phyloP scores from a whole-genome alignment of 1,140 invertebrate species.

The Hylyphantes graminicola region DNA sequence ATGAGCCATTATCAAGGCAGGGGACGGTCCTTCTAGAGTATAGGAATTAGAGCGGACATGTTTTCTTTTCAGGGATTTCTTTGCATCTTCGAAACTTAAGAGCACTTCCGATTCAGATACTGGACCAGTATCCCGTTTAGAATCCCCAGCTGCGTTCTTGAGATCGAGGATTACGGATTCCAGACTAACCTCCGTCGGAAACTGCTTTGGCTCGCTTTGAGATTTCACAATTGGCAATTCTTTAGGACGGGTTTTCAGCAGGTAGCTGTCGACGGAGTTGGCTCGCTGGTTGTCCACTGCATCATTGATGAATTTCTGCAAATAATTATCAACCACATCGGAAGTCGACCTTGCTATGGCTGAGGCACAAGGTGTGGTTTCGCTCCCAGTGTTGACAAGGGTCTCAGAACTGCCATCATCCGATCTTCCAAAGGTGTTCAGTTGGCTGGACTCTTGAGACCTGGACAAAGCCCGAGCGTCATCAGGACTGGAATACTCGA shows the following conservation, averaged over 20 bases:
- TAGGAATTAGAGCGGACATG: slow-evolving; percentile 47
- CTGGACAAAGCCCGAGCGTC: not conserved
- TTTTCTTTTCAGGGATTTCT: not conserved
- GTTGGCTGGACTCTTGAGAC: slow-evolving; percentile 27
- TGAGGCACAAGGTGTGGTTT: slow-evolving; percentile 47
- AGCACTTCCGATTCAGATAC: not conserved
- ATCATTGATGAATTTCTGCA: too few relatives aligned
- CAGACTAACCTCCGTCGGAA: not conserved
- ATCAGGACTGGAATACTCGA: slow-evolving; percentile 43
- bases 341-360: not conserved
- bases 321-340: too few relatives aligned
- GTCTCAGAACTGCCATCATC: slow-evolving; percentile 47
- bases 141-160: too few relatives aligned
- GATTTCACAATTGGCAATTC: slow-evolving; percentile 30
- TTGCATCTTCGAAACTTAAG: not conserved
- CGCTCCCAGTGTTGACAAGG: slow-evolving; percentile 51
- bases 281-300: slow-evolving; percentile 10
- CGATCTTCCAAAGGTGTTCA: slow-evolving; percentile 17
- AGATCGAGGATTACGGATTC: not conserved
- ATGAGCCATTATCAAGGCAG: slow-evolving; percentile 40
- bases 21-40: slow-evolving; percentile 29
- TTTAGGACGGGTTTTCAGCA: slow-evolving; percentile 22
- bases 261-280: slow-evolving; percentile 43
- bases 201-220: slow-evolving; percentile 30
- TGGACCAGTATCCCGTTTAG: too few relatives aligned